Conservation (phyloP, 2,797 vertebrate genomes). For the Microhierax caerulescens region DNA sequence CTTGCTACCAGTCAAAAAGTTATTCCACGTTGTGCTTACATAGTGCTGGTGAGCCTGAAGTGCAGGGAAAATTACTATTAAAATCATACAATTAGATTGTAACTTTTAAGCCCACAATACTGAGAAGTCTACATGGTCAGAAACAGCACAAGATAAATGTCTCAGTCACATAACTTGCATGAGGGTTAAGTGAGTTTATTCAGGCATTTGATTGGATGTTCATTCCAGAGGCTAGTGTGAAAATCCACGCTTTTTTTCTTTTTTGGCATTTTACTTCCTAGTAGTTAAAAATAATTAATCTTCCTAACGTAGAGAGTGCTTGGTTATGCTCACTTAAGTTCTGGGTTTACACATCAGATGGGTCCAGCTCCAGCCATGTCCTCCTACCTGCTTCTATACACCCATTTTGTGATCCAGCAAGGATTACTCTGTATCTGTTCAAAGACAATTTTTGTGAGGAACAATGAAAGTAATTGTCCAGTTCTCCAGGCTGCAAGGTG, state of each 20-base stretch:
- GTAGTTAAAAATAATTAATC: background rate
- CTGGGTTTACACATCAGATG: background rate
- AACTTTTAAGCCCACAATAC: background rate
- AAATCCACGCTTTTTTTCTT: background rate
- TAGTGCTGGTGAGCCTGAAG: background rate
- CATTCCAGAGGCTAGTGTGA: background rate
- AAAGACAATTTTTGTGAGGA: background rate
- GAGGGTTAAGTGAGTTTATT: background rate
- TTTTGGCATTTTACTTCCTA: background rate
- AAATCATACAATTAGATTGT: background rate
- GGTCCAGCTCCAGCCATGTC: background rate
- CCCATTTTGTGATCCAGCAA: background rate
- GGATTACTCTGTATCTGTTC: background rate
- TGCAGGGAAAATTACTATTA: background rate
- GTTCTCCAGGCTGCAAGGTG: background rate
- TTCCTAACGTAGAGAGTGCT: background rate
- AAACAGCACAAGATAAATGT: background rate
- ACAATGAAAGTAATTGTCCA: background rate
- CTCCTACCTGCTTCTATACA: background rate
- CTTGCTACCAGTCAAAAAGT: background rate
- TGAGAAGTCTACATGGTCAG: background rate
- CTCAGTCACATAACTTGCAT: background rate
- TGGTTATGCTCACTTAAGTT: background rate
- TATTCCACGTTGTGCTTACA: background rate
- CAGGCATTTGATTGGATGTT: background rate